Conservation (phyloP, 2,797 vertebrate species). For the Leuciscus waleckii region DNA sequence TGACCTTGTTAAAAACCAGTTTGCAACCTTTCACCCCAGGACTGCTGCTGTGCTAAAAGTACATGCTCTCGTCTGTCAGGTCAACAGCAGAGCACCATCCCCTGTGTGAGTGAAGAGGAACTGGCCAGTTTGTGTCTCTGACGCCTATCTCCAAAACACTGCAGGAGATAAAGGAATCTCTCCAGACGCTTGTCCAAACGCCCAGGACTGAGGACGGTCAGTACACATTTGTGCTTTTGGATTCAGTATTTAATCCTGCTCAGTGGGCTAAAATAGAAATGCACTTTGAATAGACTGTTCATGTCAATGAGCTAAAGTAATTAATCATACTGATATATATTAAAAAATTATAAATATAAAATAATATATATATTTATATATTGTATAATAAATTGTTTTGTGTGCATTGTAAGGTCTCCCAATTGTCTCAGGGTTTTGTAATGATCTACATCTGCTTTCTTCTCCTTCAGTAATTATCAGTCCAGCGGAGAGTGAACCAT, state of each 20-base stretch:
- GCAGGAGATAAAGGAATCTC: conserved; percentile 80
- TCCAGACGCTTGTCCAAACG: conserved; percentile 68
- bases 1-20: conserved; percentile 7
- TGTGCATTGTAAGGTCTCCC: background rate
- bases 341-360: background rate
- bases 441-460: conserved; percentile 40
- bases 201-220: conserved; percentile 14
- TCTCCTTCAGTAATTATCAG: conserved; percentile 58
- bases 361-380: no score
- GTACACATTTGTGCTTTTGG: conserved; percentile 12
- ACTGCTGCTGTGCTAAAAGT: background rate
- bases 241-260: background rate
- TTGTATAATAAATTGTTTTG: background rate
- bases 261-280: background rate
- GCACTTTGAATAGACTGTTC: background rate
- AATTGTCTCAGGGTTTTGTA: background rate
- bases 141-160: conserved; percentile 83
- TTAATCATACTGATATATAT: background rate
- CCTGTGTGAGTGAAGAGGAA: conserved; percentile 79
- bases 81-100: conserved; percentile 61
- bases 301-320: background rate
- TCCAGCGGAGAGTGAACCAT: conserved; percentile 38
- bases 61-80: conserved; percentile 57
- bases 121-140: conserved; percentile 77
- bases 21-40: background rate